Conservation (phyloP, 2,888 invertebrate species). For the Choreutis nemorana region DNA sequence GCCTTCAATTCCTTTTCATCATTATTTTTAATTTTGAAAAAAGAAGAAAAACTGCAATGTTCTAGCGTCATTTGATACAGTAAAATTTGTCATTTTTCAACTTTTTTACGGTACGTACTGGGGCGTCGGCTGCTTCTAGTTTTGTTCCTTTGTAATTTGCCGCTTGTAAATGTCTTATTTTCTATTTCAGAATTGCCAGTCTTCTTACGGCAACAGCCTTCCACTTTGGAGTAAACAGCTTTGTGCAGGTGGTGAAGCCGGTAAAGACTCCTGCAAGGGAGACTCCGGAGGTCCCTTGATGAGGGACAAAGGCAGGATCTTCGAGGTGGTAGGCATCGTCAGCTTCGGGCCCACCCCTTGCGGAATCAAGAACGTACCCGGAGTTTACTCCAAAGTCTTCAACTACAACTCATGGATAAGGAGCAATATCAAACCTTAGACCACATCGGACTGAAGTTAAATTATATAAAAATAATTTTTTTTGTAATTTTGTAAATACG, state of each 20-base stretch:
- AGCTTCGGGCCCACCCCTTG: constrained; percentile 71
- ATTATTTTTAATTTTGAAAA: too few relatives aligned
- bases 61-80: too few relatives aligned
- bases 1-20: too few relatives aligned
- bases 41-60: too few relatives aligned
- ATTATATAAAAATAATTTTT: too few relatives aligned
- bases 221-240: constrained; percentile 31
- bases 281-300: constrained; percentile 74
- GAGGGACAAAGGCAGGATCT: constrained; percentile 24
- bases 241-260: constrained; percentile 67
- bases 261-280: constrained; percentile 68
- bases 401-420: constrained; percentile 68
- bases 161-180: neutral
- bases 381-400: constrained; percentile 69
- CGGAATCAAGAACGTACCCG: constrained; percentile 66
- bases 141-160: too few relatives aligned
- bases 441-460: too few relatives aligned
- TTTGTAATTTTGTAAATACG: too few relatives aligned
- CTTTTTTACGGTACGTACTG: too few relatives aligned
- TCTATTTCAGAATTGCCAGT: constrained; percentile 22
- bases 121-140: too few relatives aligned
- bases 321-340: constrained; percentile 59
- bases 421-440: constrained; percentile 28
- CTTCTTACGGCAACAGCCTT: constrained; percentile 17
- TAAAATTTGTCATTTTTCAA: too few relatives aligned